phyloP scores from a whole-genome alignment of 2,888 invertebrate genomes.

The Frankliniella fusca region DNA sequence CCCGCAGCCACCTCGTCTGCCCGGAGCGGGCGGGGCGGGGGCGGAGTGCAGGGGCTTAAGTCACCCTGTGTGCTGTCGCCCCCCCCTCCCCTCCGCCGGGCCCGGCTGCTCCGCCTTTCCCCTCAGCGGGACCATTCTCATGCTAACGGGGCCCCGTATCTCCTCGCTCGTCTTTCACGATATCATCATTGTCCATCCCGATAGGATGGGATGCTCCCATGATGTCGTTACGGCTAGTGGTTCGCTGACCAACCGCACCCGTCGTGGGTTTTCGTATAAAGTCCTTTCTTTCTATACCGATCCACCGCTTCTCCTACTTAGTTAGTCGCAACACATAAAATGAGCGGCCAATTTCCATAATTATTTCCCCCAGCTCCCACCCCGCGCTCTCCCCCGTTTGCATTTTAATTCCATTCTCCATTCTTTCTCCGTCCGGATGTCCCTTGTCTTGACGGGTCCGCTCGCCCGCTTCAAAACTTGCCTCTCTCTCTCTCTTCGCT shows the following conservation, averaged over 20 bases:
- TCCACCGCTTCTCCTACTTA: too few species aligned
- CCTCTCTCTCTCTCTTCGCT: not conserved
- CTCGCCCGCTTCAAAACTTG: not conserved
- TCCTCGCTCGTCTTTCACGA: not conserved
- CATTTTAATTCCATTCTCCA: slow-evolving; percentile 16
- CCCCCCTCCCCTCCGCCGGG: not conserved
- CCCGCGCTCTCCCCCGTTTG: not conserved
- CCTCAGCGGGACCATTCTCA: not conserved
- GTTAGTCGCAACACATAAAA: too few species aligned
- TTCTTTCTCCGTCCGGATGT: slow-evolving; percentile 12
- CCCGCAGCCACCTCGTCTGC: slow-evolving; percentile 1
- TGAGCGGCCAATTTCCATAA: too few species aligned
- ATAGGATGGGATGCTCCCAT: too few species aligned
- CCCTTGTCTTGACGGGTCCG: slow-evolving; percentile 19
- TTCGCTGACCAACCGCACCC: too few species aligned
- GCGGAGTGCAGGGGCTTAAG: not conserved
- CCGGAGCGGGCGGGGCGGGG: not conserved
- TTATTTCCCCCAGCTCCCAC: too few species aligned
- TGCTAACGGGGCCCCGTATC: not conserved
- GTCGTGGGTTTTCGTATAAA: too few species aligned
- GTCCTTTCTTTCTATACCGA: too few species aligned
- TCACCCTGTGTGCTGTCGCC: not conserved
- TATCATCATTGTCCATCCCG: not conserved
- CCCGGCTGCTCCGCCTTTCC: not conserved
- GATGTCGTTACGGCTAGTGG: too few species aligned